Evolutionary conservation across 1,140 invertebrate species (phyloP), one percentile per base, ranked within the genome.

Genomic region (Cydia splendana): DNA sequence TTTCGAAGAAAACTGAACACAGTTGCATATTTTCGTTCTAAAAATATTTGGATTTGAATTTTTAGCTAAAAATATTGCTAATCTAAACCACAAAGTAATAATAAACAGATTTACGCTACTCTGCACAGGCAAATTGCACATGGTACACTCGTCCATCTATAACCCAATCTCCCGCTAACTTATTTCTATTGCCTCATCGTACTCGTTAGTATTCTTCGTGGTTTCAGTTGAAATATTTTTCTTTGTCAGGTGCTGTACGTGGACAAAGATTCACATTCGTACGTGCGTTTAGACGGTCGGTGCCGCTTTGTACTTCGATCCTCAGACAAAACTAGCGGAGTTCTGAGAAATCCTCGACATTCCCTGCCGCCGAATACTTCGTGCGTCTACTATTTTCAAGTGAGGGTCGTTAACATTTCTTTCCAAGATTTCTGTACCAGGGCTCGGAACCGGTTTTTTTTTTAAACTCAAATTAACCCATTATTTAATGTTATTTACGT

Each of bases 291-390:
- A 79, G 95, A 95, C 80, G 95, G 95, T 53, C 95, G 96, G 65
- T 97, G 96, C 84, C 96, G 97, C 80, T 97, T 97, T 88, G 94
- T 96, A 76, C 94, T 97, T 75, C 95, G 95, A 75, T 95, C 96
- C 38, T 96, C 96, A 79, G 96, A 97, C 81, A 95, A 95, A 80
- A 94, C 95, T 5, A 96, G 95, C 78, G 97, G 97, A 2, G 92
- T 96, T 24, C 86, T 97, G 12, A 94, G 95, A 65, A 96, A 96
- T 80, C 97, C 97, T 0, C 85, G 95, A 7, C 96, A 97, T 87
- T 97, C 96, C 0, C 86, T 97, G 42, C 96, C 96, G 2, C 95
- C 96, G 6, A 97, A 97, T 84, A 97, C 96, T 4, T 97, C 96
- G 2, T 97, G 97, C 85, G 94, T 96, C 74, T 97, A 97, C 90